These are phyloP conservation scores for Diplodus puntazzo DNA, from an alignment of 2,797 vertebrate genomes.

Conservation along the genomic window DNA sequence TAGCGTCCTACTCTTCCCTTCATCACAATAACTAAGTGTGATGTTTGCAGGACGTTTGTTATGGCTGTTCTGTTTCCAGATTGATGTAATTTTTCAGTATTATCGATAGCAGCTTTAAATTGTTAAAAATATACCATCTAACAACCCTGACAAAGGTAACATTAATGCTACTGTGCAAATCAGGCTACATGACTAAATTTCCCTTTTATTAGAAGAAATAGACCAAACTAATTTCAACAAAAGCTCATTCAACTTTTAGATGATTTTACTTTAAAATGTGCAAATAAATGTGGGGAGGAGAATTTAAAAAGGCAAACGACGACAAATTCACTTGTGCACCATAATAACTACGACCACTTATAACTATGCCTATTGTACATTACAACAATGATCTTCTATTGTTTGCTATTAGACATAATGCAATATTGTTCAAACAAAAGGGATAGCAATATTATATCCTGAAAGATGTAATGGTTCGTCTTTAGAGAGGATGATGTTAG, in stretches of 20 bases:
- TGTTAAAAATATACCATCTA: slow-evolving; percentile 24
- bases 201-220: slow-evolving; percentile 39
- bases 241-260: slow-evolving; percentile 26
- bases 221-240: slow-evolving; percentile 46
- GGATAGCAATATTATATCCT: slow-evolving; percentile 64
- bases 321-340: slow-evolving; percentile 78
- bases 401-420: slow-evolving; percentile 75
- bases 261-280: slow-evolving; percentile 62
- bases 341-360: slow-evolving; percentile 79
- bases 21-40: neutral
- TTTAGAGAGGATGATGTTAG: slow-evolving; percentile 52
- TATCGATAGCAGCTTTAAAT: slow-evolving; percentile 54
- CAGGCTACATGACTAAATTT: slow-evolving; percentile 51
- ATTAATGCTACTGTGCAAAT: slow-evolving; percentile 72
- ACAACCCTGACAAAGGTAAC: slow-evolving; percentile 47
- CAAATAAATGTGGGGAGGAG: slow-evolving; percentile 72
- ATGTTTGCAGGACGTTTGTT: neutral
- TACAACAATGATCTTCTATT: slow-evolving; percentile 77
- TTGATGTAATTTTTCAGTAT: slow-evolving; percentile 10
- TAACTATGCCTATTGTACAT: slow-evolving; percentile 80
- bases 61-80: slow-evolving; percentile 50
- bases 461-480: slow-evolving; percentile 44
- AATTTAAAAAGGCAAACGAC: slow-evolving; percentile 73
- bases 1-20: neutral
- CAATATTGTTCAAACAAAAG: slow-evolving; percentile 70